Evolutionary conservation across 2,888 invertebrate genomes (phyloP).

Genomic region (Myathropa florea): DNA sequence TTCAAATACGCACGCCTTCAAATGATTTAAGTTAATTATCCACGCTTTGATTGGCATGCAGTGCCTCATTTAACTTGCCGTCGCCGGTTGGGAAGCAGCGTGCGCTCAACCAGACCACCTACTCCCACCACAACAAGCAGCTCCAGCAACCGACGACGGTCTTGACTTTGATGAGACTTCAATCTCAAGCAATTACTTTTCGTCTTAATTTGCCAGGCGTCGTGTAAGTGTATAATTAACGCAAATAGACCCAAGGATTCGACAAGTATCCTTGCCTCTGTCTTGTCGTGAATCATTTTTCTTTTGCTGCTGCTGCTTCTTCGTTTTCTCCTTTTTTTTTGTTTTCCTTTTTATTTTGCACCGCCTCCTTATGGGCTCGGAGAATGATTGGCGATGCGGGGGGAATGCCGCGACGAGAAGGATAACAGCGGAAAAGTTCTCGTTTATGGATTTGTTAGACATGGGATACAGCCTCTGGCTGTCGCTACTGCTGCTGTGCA

Average conservation of each 20-base stretch:
- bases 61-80: constrained; percentile 60
- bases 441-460: constrained; percentile 70
- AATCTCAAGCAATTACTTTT: constrained; percentile 71
- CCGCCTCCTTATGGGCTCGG: not conserved
- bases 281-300: constrained; percentile 41
- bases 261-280: constrained; percentile 40
- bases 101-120: not conserved
- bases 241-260: constrained; percentile 64
- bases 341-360: not conserved
- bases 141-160: not conserved
- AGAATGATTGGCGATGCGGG: not conserved
- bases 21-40: constrained; percentile 70
- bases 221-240: constrained; percentile 67
- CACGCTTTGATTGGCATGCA: constrained; percentile 65
- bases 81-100: not conserved
- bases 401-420: not conserved
- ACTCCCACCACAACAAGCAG: not conserved
- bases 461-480: constrained; percentile 44
- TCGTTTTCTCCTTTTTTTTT: constrained; percentile 5
- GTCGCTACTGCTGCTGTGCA: not conserved
- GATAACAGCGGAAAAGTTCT: constrained; percentile 24
- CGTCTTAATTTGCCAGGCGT: constrained; percentile 69
- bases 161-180: constrained; percentile 70
- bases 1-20: constrained; percentile 37
- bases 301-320: constrained; percentile 8